A percentile compares a stretch with the other conserved stretches of the same genome.
These are phyloP conservation scores for Sarotherodon lohbergeri DNA, from an alignment of 2,113 vertebrate species.

Conservation along the genomic window DNA sequence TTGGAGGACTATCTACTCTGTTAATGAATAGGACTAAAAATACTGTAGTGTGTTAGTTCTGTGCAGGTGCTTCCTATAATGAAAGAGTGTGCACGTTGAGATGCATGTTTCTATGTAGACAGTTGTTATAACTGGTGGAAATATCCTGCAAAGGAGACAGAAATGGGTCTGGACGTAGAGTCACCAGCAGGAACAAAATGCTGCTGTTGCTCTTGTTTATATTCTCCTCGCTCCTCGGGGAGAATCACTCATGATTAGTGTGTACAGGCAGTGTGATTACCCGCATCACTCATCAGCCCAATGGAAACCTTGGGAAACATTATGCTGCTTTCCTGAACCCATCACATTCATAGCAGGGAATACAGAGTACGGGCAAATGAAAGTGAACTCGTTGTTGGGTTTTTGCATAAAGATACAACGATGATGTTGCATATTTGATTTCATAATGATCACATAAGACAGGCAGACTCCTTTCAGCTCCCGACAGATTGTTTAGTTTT, in stretches of 20 bases:
- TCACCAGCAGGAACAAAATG: neutral
- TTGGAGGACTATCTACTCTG: neutral
- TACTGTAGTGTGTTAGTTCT: neutral
- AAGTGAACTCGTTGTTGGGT: neutral
- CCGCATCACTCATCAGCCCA: slow-evolving; percentile 35
- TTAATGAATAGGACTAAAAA: slow-evolving; percentile 2
- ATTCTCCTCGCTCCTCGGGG: neutral
- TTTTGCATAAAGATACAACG: neutral
- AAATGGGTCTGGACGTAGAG: neutral
- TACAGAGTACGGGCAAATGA: neutral
- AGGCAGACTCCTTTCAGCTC: neutral
- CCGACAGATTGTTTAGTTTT: neutral
- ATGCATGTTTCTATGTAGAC: neutral
- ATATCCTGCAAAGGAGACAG: neutral
- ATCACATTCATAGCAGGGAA: neutral
- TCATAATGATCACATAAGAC: neutral
- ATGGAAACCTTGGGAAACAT: slow-evolving; percentile 51
- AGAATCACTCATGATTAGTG: slow-evolving; percentile 42
- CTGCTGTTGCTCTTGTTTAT: neutral
- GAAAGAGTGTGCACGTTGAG: neutral
- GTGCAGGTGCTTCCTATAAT: neutral
- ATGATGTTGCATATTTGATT: neutral
- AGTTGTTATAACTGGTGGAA: neutral
- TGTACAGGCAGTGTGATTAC: slow-evolving; percentile 35
- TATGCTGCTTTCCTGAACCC: neutral